phyloP scores from a whole-genome alignment of 2,888 invertebrate species.

The Hirtodrosophila trivittata region DNA sequence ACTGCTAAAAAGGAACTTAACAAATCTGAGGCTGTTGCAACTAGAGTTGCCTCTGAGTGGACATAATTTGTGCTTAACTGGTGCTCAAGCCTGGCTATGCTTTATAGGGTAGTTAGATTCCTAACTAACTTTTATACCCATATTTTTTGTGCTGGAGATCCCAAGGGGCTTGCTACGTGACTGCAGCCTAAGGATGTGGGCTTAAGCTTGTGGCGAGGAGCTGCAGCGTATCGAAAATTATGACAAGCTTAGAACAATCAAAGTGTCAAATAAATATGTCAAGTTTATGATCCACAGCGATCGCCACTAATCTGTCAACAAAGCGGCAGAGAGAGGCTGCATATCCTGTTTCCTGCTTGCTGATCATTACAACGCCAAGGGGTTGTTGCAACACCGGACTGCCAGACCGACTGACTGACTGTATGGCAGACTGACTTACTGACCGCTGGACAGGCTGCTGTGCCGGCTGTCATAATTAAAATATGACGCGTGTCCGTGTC shows the following conservation, averaged over 20 bases:
- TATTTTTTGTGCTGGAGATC: background rate
- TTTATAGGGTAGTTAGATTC: too few relatives aligned
- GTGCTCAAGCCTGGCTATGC: too few relatives aligned
- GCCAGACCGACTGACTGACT: constrained; percentile 33
- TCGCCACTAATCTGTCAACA: constrained; percentile 73
- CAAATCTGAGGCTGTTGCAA: too few relatives aligned
- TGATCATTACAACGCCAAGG: constrained; percentile 49
- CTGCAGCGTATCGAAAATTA: constrained; percentile 44
- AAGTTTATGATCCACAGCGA: constrained; percentile 63
- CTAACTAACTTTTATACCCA: too few relatives aligned
- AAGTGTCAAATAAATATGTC: constrained; percentile 80
- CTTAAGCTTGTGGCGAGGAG: constrained; percentile 39
- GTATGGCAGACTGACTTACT: constrained; percentile 27
- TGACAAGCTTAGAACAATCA: constrained; percentile 70
- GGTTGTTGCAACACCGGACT: constrained; percentile 42
- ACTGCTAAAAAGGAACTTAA: background rate
- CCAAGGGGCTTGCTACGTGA: constrained; percentile 53
- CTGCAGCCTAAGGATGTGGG: constrained; percentile 37
- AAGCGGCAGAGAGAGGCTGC: constrained; percentile 35
- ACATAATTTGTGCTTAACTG: too few relatives aligned
- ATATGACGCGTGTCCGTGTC: constrained; percentile 77
- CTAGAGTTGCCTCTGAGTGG: too few relatives aligned
- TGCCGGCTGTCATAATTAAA: constrained; percentile 78
- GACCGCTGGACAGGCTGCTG: constrained; percentile 36
- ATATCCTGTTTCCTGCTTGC: constrained; percentile 62